These are phyloP conservation scores for Danionella cerebrum DNA, from an alignment of 2,113 vertebrate genomes.

Conservation along the genomic window DNA sequence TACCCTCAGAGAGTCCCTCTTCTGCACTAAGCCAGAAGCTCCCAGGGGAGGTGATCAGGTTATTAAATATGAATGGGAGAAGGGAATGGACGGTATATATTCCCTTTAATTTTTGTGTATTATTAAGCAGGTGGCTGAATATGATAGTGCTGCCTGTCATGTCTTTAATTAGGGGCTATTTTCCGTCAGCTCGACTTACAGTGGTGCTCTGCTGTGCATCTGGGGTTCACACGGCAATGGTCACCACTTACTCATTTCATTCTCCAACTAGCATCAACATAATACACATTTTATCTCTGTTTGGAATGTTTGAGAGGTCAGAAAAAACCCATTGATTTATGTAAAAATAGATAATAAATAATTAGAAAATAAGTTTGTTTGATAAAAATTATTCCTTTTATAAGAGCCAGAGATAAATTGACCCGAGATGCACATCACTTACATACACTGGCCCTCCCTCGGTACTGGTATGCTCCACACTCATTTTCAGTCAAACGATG, in stretches of 20 bases:
- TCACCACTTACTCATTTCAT: slow-evolving; percentile 29
- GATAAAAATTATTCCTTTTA: no score
- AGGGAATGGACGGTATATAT: slow-evolving; percentile 64
- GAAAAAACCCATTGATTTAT: no score
- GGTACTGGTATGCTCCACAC: no score
- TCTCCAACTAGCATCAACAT: not conserved
- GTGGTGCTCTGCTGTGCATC: slow-evolving; percentile 65
- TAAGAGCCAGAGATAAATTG: no score
- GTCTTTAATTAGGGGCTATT: slow-evolving; percentile 71
- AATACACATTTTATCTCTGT: not conserved
- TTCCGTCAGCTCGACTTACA: slow-evolving; percentile 73
- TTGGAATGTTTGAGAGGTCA: not conserved
- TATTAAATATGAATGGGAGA: slow-evolving; percentile 69
- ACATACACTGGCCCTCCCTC: no score
- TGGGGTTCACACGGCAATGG: slow-evolving; percentile 62
- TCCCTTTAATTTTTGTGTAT: slow-evolving; percentile 67
- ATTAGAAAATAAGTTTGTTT: no score
- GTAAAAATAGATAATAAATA: no score
- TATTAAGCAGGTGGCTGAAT: slow-evolving; percentile 60
- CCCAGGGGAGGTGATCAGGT: slow-evolving; percentile 60
- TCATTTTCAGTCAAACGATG: no score
- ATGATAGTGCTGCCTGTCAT: slow-evolving; percentile 71
- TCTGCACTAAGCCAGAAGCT: slow-evolving; percentile 35
- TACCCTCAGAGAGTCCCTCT: not conserved
- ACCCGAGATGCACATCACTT: no score